Percentiles rank a stretch among this genome's conserved stretches.
Evolutionary conservation across 2,797 vertebrate genomes (phyloP).

Genomic region (Botia kubotai): DNA sequence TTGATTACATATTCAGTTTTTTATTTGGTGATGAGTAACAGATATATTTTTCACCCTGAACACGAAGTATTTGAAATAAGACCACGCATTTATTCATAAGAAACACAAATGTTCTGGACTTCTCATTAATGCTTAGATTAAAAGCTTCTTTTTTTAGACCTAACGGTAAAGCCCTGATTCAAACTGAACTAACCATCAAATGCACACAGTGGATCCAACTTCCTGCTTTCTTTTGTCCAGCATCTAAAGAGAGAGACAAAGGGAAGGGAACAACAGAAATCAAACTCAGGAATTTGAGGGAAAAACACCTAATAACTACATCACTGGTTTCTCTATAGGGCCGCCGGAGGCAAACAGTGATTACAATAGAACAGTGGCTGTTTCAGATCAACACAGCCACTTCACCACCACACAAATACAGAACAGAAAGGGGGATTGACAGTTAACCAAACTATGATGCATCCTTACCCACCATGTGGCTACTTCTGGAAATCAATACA

Average conservation of each 20-base stretch:
- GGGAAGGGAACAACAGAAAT: background rate
- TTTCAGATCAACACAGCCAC: constrained; percentile 18
- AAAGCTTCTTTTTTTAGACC: constrained; percentile 21
- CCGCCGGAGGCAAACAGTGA: background rate
- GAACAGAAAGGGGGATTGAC: constrained; percentile 6
- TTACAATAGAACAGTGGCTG: background rate
- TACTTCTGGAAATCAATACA: constrained; percentile 26
- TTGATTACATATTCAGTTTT: no score
- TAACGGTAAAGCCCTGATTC: background rate
- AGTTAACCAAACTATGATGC: constrained; percentile 30
- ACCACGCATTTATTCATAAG: background rate
- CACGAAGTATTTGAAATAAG: constrained; percentile 6
- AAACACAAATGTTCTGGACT: background rate
- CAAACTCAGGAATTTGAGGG: constrained; percentile 6
- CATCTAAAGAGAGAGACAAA: background rate
- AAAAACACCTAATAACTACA: background rate
- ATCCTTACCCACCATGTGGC: constrained; percentile 7
- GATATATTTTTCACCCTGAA: background rate
- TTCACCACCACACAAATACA: background rate
- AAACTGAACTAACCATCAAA: background rate
- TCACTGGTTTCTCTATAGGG: constrained; percentile 23
- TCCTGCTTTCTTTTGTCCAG: background rate
- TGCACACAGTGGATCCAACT: background rate
- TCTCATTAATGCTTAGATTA: constrained; percentile 23
- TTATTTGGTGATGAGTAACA: background rate